These are phyloP conservation scores for Marisa cornuarietis DNA, from an alignment of 1,140 invertebrate genomes.

Conservation along the genomic window DNA sequence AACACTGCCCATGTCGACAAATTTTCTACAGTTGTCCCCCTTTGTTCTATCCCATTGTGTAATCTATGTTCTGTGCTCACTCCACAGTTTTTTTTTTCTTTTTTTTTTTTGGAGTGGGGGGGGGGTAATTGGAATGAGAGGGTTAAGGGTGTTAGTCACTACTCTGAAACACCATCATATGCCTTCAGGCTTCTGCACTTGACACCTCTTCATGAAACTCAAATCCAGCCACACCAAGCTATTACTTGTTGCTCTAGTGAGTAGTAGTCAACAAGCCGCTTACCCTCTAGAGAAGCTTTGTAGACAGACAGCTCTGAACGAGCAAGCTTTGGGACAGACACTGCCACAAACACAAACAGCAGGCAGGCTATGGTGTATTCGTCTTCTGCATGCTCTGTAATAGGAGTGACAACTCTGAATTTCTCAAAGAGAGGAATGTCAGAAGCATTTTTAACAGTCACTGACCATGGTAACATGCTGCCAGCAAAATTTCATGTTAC, in stretches of 20 bases:
- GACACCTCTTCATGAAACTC: neutral
- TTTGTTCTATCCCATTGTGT: no score
- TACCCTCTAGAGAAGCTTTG: conserved; percentile 85
- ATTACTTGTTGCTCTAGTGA: neutral
- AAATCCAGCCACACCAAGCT: neutral
- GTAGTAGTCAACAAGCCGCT: neutral
- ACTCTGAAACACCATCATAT: neutral
- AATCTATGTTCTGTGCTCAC: no score
- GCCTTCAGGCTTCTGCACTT: neutral
- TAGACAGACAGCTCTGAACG: conserved; percentile 81
- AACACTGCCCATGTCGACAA: no score
- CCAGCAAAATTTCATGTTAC: no score
- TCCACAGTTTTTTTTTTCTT: no score
- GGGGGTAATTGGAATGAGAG: no score
- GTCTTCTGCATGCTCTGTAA: conserved; percentile 75
- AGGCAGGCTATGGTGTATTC: conserved; percentile 95
- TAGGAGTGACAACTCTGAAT: neutral
- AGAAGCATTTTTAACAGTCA: no score
- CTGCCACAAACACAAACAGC: conserved; percentile 98
- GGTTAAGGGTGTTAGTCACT: neutral
- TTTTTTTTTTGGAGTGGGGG: no score
- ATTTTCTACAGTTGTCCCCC: no score
- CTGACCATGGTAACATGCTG: no score
- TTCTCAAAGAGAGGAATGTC: no score
- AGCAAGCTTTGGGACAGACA: conserved; percentile 96